A percentile compares a stretch with the other conserved stretches of the same genome.
Evolutionary conservation across 2,888 invertebrate genomes (phyloP).

Genomic region (Ophion ventricosus): DNA sequence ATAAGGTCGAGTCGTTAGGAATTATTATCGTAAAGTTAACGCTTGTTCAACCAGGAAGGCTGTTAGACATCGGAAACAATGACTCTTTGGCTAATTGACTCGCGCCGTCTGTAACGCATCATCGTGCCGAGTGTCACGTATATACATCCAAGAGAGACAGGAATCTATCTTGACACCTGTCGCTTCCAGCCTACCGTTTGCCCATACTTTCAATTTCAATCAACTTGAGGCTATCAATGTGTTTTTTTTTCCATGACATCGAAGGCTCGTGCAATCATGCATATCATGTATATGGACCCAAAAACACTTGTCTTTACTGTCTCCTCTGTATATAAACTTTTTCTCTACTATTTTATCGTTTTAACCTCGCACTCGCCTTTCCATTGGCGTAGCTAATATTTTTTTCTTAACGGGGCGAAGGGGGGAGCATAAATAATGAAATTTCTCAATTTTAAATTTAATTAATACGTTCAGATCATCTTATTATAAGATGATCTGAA

Average conservation of each 20-base stretch:
- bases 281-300: neutral
- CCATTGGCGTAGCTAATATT: too few relatives aligned
- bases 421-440: too few relatives aligned
- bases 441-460: too few relatives aligned
- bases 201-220: neutral
- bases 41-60: neutral
- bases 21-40: neutral
- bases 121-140: slow-evolving; percentile 22
- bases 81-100: slow-evolving; percentile 41
- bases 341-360: neutral
- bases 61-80: slow-evolving; percentile 33
- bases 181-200: neutral
- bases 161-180: neutral
- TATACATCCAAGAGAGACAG: neutral
- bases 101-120: slow-evolving; percentile 5
- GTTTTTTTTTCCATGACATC: neutral
- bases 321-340: too few relatives aligned
- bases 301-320: neutral
- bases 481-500: too few relatives aligned
- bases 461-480: too few relatives aligned
- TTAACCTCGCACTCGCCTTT: neutral
- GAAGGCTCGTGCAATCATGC: neutral
- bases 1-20: neutral
- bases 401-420: too few relatives aligned
- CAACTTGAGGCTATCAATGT: too few relatives aligned